phyloP scores from a whole-genome alignment of 2,113 vertebrate genomes.

The Syngnathus scovelli region DNA sequence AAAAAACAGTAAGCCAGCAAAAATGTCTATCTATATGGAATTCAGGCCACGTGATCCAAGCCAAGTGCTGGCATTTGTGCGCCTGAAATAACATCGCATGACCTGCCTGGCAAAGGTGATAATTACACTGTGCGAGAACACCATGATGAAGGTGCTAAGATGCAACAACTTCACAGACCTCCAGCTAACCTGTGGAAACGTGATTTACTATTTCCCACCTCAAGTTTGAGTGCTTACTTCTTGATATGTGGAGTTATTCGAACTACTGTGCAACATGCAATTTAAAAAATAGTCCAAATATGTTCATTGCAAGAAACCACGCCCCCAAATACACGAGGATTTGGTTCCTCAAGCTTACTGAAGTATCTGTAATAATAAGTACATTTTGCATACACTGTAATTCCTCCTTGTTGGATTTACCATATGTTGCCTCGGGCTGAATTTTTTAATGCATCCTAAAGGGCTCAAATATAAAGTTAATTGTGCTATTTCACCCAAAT shows the following conservation, averaged over 20 bases:
- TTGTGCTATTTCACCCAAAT: neutral
- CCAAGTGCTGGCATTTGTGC: neutral
- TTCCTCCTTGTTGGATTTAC: too few species aligned
- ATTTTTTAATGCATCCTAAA: too few species aligned
- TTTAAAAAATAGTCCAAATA: too few species aligned
- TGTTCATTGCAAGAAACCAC: too few species aligned
- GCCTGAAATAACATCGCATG: neutral
- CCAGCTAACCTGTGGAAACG: neutral
- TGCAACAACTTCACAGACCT: neutral
- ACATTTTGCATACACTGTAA: too few species aligned
- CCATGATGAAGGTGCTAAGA: neutral
- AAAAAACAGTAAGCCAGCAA: neutral
- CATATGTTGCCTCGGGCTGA: too few species aligned
- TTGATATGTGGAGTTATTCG: too few species aligned
- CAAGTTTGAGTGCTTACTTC: too few species aligned
- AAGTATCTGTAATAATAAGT: too few species aligned
- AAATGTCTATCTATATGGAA: neutral
- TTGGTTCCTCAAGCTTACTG: too few species aligned
- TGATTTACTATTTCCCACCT: neutral
- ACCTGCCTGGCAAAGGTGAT: neutral
- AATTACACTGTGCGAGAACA: neutral
- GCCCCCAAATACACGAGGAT: too few species aligned
- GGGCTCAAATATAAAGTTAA: neutral
- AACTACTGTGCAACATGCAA: neutral
- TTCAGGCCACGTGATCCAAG: neutral